Evolutionary conservation across 2,113 vertebrate species (phyloP).

Genomic region (Thymallus thymallus): DNA sequence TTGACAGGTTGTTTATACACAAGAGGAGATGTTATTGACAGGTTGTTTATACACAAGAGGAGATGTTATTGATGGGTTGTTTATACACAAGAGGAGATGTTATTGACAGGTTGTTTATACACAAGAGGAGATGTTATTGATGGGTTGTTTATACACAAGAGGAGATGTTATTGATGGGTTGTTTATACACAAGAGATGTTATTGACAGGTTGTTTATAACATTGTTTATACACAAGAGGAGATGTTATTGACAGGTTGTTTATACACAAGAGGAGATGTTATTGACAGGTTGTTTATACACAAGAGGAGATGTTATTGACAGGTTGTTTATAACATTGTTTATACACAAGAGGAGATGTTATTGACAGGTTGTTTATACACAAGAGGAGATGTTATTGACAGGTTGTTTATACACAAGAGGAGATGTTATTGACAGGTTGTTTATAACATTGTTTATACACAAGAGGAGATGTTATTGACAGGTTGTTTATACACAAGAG

Average conservation of each 20-base stretch:
- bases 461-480: neutral
- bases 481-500: neutral
- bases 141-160: neutral
- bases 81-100: neutral
- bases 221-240: neutral
- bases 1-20: neutral
- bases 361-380: neutral
- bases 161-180: neutral
- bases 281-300: neutral
- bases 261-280: neutral
- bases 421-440: neutral
- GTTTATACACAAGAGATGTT: neutral
- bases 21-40: neutral
- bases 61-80: neutral
- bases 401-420: neutral
- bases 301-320: neutral
- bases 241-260: neutral
- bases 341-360: neutral
- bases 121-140: neutral
- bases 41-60: neutral
- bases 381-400: neutral
- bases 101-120: neutral
- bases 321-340: neutral
- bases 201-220: neutral
- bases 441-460: neutral